Conservation (phyloP, 2,797 vertebrate genomes). For the Thaleichthys pacificus region DNA sequence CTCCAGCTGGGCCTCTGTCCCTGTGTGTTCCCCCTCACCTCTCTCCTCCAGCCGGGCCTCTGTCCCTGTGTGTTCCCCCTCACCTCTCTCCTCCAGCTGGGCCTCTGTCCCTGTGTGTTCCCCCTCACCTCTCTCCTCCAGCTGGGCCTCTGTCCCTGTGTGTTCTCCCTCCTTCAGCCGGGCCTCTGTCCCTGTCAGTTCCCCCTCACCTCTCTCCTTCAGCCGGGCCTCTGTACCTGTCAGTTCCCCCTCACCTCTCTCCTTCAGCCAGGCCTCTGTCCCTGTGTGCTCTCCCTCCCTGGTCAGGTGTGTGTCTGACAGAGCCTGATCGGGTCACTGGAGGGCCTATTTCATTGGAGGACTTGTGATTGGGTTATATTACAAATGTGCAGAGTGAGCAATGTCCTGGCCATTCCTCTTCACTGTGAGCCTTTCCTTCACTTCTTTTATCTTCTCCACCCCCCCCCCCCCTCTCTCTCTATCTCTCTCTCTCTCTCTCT, state of each 20-base stretch:
- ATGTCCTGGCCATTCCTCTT: not conserved
- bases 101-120: not conserved
- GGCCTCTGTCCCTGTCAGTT: not conserved
- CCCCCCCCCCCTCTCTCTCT: not conserved
- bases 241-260: not conserved
- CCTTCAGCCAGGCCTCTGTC: not conserved
- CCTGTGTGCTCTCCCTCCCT: not conserved
- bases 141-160: not conserved
- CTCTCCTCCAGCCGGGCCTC: too few relatives aligned
- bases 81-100: not conserved
- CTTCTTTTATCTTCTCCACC: not conserved
- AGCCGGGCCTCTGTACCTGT: not conserved
- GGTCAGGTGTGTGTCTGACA: not conserved
- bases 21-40: not conserved
- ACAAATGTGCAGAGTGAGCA: not conserved
- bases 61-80: not conserved
- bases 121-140: too few relatives aligned
- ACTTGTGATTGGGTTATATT: not conserved
- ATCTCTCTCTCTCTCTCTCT: constrained; percentile 1
- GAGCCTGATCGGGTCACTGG: not conserved
- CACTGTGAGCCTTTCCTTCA: not conserved
- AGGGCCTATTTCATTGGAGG: not conserved
- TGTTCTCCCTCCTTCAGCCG: too few relatives aligned
- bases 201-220: not conserved
- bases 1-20: not conserved